phyloP scores from a whole-genome alignment of 2,797 vertebrate genomes.

The Epinephelus coioides region DNA sequence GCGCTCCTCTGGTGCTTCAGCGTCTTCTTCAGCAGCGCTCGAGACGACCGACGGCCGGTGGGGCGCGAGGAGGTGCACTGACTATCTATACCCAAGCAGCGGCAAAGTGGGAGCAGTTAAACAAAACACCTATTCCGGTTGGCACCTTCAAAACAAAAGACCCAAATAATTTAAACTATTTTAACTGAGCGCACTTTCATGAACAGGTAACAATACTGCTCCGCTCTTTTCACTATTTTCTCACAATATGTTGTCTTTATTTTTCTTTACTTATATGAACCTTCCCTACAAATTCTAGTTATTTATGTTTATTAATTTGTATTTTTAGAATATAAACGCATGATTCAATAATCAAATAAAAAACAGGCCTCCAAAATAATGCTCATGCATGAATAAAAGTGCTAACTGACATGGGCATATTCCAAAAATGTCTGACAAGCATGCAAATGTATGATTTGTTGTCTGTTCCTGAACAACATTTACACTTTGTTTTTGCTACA shows the following conservation, averaged over 20 bases:
- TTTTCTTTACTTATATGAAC: no score
- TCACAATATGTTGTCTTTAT: no score
- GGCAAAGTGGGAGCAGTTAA: constrained; percentile 9
- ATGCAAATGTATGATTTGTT: not conserved
- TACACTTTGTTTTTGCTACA: no score
- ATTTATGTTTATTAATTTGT: no score
- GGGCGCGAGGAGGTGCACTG: constrained; percentile 66
- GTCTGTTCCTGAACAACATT: not conserved
- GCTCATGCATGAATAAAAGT: not conserved
- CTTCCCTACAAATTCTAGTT: no score
- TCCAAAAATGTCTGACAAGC: not conserved
- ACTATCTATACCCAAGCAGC: constrained; percentile 42
- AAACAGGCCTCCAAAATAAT: no score
- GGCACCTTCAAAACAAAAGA: constrained; percentile 66
- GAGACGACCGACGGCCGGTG: constrained; percentile 62
- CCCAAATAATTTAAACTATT: no score
- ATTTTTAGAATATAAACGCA: no score
- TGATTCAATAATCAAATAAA: no score
- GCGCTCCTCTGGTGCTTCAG: constrained; percentile 39
- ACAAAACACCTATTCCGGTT: constrained; percentile 39
- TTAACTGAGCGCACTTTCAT: not conserved
- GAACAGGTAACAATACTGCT: not conserved
- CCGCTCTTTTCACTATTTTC: not conserved
- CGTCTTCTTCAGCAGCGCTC: constrained; percentile 52
- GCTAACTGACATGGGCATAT: not conserved